Base-by-base conservation (phyloP, 2,797 vertebrate species). In the Coluber constrictor region DNA sequence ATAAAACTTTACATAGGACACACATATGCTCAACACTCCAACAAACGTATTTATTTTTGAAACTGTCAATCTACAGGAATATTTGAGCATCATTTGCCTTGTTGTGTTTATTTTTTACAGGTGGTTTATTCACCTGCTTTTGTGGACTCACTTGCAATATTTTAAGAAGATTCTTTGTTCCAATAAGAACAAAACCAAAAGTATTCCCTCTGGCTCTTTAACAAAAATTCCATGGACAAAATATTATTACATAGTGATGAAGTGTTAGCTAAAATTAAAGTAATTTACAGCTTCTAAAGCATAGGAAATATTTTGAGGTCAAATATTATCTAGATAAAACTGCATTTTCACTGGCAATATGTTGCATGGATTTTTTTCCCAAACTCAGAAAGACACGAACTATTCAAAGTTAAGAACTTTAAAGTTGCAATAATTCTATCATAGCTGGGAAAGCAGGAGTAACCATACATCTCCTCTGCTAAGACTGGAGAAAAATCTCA, bases 11-110 rank as follows among this genome's bases (percentile, higher is more conserved):
- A 60, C 60, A 86, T 93, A 94, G 89, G 57, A 59, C 74, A 83
- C 91, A 93, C 55, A 94, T 91, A 94, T 92, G 54, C 89, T 94
- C 95, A 91, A 92, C 47, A 94, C 88, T 51, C 94, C 86, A 56
- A 92, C 16, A 70, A 95, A 95, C 90, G 89, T 66, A 94, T 93
- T 88, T 87, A 95, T 79, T 95, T 94, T 95, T 93, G 90, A 86
- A 91, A 91, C 56, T 79, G 86, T 93, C 87, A 91, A 16, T 32
- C 88, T 92, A 93, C 2, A 90, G 90, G 92, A 95, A 15, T 29
- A 27, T 60, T 89, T 86, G 59, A 47, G 43, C 15, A 37, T 55
- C 86, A 1, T 86, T 55, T 90, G 59, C 18, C 93, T 63, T 83
- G 9, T 47, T 25, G 3, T 61, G 23, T 89, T 89, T 89, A 89